A percentile compares a stretch with the other conserved stretches of the same genome.
phyloP scores from a whole-genome alignment of 1,140 invertebrate genomes.

The Telenomus remus region DNA sequence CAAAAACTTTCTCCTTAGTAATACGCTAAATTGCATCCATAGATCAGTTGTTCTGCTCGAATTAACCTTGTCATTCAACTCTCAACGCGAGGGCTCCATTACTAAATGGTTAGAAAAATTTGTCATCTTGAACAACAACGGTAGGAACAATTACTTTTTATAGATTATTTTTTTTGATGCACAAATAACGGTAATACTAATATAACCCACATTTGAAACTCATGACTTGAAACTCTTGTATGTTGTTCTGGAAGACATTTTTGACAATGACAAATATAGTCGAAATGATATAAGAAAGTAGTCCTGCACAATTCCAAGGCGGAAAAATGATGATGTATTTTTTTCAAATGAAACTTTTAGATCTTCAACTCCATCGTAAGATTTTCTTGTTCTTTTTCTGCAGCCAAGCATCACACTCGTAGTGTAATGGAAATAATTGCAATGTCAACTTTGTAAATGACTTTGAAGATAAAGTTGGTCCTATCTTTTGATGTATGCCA shows the following conservation, averaged over 20 bases:
- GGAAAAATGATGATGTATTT: slow-evolving; percentile 37
- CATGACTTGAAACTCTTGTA: too few relatives aligned
- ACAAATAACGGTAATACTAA: too few relatives aligned
- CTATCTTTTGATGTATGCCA: too few relatives aligned
- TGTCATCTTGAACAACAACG: too few relatives aligned
- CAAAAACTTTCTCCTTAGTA: slow-evolving; percentile 50
- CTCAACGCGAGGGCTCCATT: slow-evolving; percentile 27
- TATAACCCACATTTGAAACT: too few relatives aligned
- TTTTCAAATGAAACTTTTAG: slow-evolving; percentile 9
- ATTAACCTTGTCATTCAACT: slow-evolving; percentile 54
- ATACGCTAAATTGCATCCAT: slow-evolving; percentile 40
- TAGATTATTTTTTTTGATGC: too few relatives aligned
- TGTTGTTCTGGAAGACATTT: slow-evolving; percentile 6
- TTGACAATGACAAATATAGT: slow-evolving; percentile 37
- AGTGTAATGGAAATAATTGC: not conserved
- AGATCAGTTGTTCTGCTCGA: slow-evolving; percentile 58
- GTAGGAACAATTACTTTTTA: too few relatives aligned
- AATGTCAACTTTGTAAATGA: too few relatives aligned
- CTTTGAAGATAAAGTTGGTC: too few relatives aligned
- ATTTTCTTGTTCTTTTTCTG: not conserved
- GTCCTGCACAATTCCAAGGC: slow-evolving; percentile 22
- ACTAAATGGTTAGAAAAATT: slow-evolving; percentile 3
- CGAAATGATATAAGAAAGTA: slow-evolving; percentile 28
- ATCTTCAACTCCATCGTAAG: slow-evolving; percentile 8
- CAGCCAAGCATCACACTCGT: not conserved